A percentile compares a stretch with the other conserved stretches of the same genome.
Evolutionary conservation across 2,888 invertebrate species (phyloP).

Genomic region (Chymomyza caudatula): DNA sequence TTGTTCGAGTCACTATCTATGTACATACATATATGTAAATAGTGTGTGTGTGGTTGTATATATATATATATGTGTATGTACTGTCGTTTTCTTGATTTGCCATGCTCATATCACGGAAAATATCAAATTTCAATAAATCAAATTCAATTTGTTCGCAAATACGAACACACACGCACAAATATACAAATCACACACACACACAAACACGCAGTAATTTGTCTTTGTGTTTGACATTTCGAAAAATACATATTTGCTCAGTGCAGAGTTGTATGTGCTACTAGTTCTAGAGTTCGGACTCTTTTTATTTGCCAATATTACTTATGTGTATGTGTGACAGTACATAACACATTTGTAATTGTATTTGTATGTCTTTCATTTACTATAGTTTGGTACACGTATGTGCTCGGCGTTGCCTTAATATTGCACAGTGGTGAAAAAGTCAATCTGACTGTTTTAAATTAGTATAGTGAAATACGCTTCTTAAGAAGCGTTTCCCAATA

Average conservation of each 20-base stretch:
- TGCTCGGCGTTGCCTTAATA: background rate
- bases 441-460: too few species aligned
- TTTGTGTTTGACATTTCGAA: slow-evolving; percentile 66
- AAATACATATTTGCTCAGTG: slow-evolving; percentile 64
- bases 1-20: slow-evolving; percentile 47
- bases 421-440: background rate
- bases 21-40: background rate
- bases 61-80: slow-evolving; percentile 3
- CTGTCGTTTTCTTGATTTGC: slow-evolving; percentile 69
- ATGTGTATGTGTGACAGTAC: slow-evolving; percentile 8
- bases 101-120: slow-evolving; percentile 68
- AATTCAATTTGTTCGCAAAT: slow-evolving; percentile 71
- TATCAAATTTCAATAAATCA: slow-evolving; percentile 77
- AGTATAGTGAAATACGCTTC: too few species aligned
- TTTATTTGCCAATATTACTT: slow-evolving; percentile 3
- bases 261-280: slow-evolving; percentile 29
- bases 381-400: slow-evolving; percentile 55
- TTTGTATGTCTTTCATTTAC: slow-evolving; percentile 72
- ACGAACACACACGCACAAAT: slow-evolving; percentile 23
- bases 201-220: slow-evolving; percentile 57
- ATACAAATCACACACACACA: slow-evolving; percentile 10
- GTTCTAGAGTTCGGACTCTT: slow-evolving; percentile 5
- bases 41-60: slow-evolving; percentile 9
- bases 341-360: slow-evolving; percentile 67
- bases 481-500: too few species aligned